A percentile compares a stretch with the other conserved stretches of the same genome.
Conservation (phyloP, 1,140 invertebrate species). For the Drosophila albomicans region DNA sequence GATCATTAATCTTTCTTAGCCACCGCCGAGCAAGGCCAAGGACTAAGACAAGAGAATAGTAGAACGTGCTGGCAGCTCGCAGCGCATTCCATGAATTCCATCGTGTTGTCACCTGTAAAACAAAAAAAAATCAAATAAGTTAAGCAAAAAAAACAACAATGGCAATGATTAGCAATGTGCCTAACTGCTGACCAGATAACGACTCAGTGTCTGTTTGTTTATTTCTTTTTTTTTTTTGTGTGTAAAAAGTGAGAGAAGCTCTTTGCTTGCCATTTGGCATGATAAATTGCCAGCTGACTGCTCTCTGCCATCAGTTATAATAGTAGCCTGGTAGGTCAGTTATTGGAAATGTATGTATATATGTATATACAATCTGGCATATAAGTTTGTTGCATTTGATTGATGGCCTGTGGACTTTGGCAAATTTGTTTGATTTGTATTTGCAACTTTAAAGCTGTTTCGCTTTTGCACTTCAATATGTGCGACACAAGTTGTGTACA, state of each 20-base stretch:
- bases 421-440: slow-evolving; percentile 69
- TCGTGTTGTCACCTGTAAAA: slow-evolving; percentile 45
- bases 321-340: slow-evolving; percentile 58
- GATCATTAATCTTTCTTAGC: slow-evolving; percentile 77
- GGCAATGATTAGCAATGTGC: slow-evolving; percentile 63
- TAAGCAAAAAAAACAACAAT: slow-evolving; percentile 16
- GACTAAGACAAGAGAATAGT: slow-evolving; percentile 9
- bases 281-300: slow-evolving; percentile 63
- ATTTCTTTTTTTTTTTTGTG: neutral
- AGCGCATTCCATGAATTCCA: slow-evolving; percentile 39
- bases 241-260: slow-evolving; percentile 44
- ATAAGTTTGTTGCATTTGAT: slow-evolving; percentile 62
- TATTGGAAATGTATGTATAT: slow-evolving; percentile 56
- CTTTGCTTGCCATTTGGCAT: slow-evolving; percentile 75
- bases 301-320: slow-evolving; percentile 39
- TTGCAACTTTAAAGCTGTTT: slow-evolving; percentile 57
- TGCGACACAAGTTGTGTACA: slow-evolving; percentile 4
- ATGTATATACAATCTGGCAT: slow-evolving; percentile 1
- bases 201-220: slow-evolving; percentile 21
- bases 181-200: slow-evolving; percentile 54
- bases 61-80: slow-evolving; percentile 33
- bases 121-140: slow-evolving; percentile 33
- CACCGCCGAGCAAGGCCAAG: slow-evolving; percentile 30
- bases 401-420: slow-evolving; percentile 66
- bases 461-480: slow-evolving; percentile 46